Percentiles rank a stretch among this genome's conserved stretches.
phyloP scores from a whole-genome alignment of 2,888 invertebrate species.

The Tanytarsus gracilentus region DNA sequence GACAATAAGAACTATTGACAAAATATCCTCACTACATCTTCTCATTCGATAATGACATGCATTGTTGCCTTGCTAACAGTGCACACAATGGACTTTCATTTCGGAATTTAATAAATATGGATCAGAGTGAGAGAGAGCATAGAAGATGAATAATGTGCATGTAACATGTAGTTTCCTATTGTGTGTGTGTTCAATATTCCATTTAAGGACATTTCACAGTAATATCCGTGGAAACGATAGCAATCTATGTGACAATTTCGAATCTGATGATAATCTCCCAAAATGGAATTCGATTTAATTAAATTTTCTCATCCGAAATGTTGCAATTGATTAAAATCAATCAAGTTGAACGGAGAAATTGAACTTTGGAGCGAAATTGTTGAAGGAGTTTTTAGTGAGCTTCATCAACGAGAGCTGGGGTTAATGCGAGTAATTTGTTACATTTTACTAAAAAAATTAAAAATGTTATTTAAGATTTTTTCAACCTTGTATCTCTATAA shows the following conservation, averaged over 20 bases:
- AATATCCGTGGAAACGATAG: constrained; percentile 12
- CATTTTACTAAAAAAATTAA: too few relatives aligned
- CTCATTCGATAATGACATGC: constrained; percentile 18
- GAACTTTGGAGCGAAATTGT: too few relatives aligned
- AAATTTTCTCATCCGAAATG: neutral
- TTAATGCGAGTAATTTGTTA: too few relatives aligned
- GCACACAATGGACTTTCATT: constrained; percentile 13
- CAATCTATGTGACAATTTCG: neutral
- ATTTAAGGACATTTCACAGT: too few relatives aligned
- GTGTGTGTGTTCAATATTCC: neutral
- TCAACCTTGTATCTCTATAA: too few relatives aligned
- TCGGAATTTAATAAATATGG: constrained; percentile 22
- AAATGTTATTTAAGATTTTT: too few relatives aligned
- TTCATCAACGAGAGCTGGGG: too few relatives aligned
- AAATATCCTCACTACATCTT: too few relatives aligned
- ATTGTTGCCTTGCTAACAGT: constrained; percentile 16
- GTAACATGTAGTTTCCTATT: neutral
- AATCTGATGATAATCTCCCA: neutral
- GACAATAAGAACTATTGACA: too few relatives aligned
- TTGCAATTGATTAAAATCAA: too few relatives aligned
- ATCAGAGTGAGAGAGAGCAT: neutral
- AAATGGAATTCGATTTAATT: neutral
- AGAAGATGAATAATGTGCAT: neutral
- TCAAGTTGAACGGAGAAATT: too few relatives aligned
- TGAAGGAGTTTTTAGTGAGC: too few relatives aligned